A percentile compares a stretch with the other conserved stretches of the same genome.
phyloP scores from a whole-genome alignment of 2,888 invertebrate genomes.

The Drosophila nr. fundita region DNA sequence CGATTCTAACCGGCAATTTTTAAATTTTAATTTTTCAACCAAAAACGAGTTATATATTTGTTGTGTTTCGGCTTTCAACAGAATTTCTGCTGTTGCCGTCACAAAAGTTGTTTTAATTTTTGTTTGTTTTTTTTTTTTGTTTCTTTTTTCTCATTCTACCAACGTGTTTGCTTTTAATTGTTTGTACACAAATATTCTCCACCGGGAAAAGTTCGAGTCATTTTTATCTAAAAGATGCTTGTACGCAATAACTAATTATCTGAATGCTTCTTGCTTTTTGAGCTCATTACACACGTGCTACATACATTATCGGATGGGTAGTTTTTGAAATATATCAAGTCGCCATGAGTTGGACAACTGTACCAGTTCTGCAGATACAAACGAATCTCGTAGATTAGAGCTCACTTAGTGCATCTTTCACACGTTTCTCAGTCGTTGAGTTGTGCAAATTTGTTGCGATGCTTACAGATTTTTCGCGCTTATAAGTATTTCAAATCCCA shows the following conservation, averaged over 20 bases:
- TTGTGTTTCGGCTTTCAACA: constrained; percentile 41
- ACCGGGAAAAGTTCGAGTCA: constrained; percentile 44
- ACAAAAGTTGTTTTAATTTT: constrained; percentile 34
- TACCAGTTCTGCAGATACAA: constrained; percentile 21
- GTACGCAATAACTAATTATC: constrained; percentile 53
- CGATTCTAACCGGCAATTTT: constrained; percentile 67
- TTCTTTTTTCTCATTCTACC: constrained; percentile 20
- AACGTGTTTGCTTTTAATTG: constrained; percentile 46
- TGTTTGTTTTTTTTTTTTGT: background rate
- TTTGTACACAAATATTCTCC: constrained; percentile 17
- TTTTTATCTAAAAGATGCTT: constrained; percentile 63
- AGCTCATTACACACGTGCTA: constrained; percentile 24
- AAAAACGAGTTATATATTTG: constrained; percentile 53
- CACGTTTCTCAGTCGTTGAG: constrained; percentile 33
- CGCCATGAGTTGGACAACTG: background rate
- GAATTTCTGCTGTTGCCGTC: constrained; percentile 40
- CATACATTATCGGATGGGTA: constrained; percentile 28
- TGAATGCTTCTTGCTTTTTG: constrained; percentile 21
- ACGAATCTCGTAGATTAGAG: constrained; percentile 24
- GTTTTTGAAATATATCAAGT: constrained; percentile 1
- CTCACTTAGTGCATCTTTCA: constrained; percentile 27
- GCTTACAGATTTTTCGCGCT: constrained; percentile 53
- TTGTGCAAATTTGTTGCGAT: constrained; percentile 58
- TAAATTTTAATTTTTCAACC: constrained; percentile 49
- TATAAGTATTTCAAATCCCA: constrained; percentile 54